Evolutionary conservation across 1,140 invertebrate species (phyloP).

Genomic region (Plutomurus gul): DNA sequence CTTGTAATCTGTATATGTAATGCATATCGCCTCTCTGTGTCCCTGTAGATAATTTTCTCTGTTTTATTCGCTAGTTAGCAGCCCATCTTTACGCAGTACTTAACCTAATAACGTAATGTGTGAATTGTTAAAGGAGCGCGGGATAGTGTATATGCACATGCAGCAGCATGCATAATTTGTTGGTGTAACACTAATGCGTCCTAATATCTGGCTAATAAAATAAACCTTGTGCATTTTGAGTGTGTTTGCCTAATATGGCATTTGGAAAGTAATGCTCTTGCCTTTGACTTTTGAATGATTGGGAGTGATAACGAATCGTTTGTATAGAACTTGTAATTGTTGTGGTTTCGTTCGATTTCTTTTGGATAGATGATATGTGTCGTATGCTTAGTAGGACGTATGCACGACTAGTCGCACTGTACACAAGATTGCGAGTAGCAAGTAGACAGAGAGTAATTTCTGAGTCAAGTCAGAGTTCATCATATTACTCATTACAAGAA

Average conservation of each 20-base stretch:
- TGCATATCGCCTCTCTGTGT: neutral
- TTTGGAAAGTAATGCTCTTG: slow-evolving; percentile 18
- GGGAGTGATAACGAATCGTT: neutral
- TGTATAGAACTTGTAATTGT: neutral
- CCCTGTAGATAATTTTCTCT: slow-evolving; percentile 11
- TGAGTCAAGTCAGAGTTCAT: neutral
- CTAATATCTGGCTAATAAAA: neutral
- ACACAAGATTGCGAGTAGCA: neutral
- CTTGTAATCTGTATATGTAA: slow-evolving; percentile 14
- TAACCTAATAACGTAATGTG: too few species aligned
- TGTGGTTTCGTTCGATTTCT: neutral
- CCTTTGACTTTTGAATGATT: slow-evolving; percentile 11
- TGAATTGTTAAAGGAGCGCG: too few species aligned
- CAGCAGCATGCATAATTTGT: slow-evolving; percentile 3
- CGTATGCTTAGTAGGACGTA: neutral
- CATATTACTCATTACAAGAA: slow-evolving; percentile 23
- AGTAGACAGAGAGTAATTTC: neutral
- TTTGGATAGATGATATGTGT: too few species aligned
- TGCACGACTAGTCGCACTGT: neutral
- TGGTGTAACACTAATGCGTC: neutral
- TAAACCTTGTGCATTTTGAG: slow-evolving; percentile 23
- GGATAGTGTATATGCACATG: neutral
- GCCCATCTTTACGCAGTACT: too few species aligned
- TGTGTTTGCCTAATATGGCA: neutral
- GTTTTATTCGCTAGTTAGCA: neutral